Base-by-base conservation (phyloP, 2,113 vertebrate genomes). In the Nymphicus hollandicus region DNA sequence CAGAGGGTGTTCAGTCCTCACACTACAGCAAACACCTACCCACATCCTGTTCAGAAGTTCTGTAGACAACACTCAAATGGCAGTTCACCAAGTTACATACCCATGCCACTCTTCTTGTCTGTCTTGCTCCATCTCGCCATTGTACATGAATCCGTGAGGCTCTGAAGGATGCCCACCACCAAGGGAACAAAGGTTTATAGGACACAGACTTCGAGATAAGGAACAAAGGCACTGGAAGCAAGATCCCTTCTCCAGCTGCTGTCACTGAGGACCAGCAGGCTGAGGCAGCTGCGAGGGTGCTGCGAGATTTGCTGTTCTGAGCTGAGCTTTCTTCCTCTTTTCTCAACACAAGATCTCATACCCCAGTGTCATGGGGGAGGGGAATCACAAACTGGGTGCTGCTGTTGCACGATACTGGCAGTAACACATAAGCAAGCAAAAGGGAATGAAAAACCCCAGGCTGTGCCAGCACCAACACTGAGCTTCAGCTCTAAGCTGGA, bases 241-340 rank as follows among this genome's bases (percentile, higher is more conserved):
- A 79, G 33, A 29, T 3, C 15, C 0, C 4, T 1, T 33, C 31
- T 39, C 50, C 66, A 2, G 73, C 43, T 29, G 49, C 24, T 2
- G 65, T 14, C 66, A 22, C 7, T 1, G 7, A 37, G 31, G 44
- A 8, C 53, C 68, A 6, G 66, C 91, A 78, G 81, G 94, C 90
- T n/a, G 58, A 46, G 64, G 84, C 81, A 28, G 88, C 81, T 23
- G 91, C 4, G 10, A 58, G 52, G 80, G 61, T 49, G 81, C 90
- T 12, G 85, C 1, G 93, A 92, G 56, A 95, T 96, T 86, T 60
- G 95, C 92, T 27, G 93, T 16, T 58, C 71, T n/a, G 69, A 27
- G 77, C 47, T 2, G 80, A 78, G 97, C 97, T 98, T 98, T 98
- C 98, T 98, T 98, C 98, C 98, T 98, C 98, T 98, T 98, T 98